Percentiles rank a stretch among this genome's conserved stretches.
phyloP scores from a whole-genome alignment of 2,797 vertebrate species.

The Onychomys torridus region DNA sequence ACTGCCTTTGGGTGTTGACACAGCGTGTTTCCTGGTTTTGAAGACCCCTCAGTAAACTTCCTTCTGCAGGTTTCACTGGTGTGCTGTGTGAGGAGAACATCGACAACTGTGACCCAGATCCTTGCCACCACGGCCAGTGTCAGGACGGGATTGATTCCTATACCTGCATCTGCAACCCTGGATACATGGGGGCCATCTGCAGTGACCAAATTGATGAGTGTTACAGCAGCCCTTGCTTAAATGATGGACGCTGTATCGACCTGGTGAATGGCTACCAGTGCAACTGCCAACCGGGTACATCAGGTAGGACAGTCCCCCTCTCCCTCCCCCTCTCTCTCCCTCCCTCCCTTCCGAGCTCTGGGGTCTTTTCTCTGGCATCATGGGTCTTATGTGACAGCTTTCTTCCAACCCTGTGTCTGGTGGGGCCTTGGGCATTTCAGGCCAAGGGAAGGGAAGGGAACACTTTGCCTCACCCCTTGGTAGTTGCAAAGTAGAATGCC shows the following conservation, averaged over 20 bases:
- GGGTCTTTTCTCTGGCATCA: neutral
- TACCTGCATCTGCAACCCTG: slow-evolving; percentile 92
- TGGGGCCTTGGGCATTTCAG: neutral
- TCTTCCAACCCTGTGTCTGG: neutral
- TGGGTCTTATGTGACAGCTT: neutral
- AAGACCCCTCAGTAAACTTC: neutral
- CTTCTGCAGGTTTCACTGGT: slow-evolving; percentile 92
- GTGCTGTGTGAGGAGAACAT: slow-evolving; percentile 93
- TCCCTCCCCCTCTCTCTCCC: fast-evolving
- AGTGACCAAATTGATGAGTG: slow-evolving; percentile 95
- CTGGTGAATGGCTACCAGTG: slow-evolving; percentile 95
- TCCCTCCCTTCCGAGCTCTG: neutral
- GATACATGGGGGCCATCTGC: slow-evolving; percentile 95
- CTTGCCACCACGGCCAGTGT: slow-evolving; percentile 94
- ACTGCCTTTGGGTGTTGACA: neutral
- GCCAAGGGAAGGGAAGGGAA: neutral
- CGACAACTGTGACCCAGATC: slow-evolving; percentile 94
- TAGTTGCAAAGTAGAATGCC: neutral
- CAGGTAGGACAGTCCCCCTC: slow-evolving; percentile 86
- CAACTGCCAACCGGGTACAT: slow-evolving; percentile 92
- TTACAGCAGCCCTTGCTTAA: slow-evolving; percentile 95
- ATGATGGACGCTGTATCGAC: slow-evolving; percentile 95
- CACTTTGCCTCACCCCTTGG: neutral
- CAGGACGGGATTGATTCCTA: slow-evolving; percentile 94
- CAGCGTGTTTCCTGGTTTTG: neutral